phyloP scores from a whole-genome alignment of 2,888 invertebrate species.

The Acleris emargana region DNA sequence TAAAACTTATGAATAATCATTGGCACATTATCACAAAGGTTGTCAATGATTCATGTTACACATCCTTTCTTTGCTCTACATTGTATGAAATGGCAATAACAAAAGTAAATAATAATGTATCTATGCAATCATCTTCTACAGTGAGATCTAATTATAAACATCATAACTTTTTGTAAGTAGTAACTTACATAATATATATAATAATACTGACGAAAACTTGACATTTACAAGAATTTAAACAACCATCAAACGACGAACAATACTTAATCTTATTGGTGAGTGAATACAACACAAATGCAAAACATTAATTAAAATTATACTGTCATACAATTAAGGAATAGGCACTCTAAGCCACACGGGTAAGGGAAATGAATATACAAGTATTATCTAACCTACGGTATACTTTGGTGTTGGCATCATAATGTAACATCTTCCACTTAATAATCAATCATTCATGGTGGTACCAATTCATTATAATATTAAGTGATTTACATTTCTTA shows the following conservation, averaged over 20 bases:
- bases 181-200: constrained; percentile 26
- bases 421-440: neutral
- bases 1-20: constrained; percentile 75
- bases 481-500: neutral
- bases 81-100: constrained; percentile 44
- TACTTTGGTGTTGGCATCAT: constrained; percentile 54
- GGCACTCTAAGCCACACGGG: too few species aligned
- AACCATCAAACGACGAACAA: neutral
- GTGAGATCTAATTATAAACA: constrained; percentile 40
- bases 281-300: too few species aligned
- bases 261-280: too few species aligned
- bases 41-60: constrained; percentile 69
- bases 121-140: constrained; percentile 44
- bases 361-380: too few species aligned
- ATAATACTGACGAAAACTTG: constrained; percentile 41
- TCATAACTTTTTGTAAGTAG: constrained; percentile 14
- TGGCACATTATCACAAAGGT: constrained; percentile 84
- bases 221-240: constrained; percentile 4
- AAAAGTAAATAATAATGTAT: constrained; percentile 44
- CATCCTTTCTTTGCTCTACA: constrained; percentile 26
- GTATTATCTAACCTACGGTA: neutral
- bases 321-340: too few species aligned
- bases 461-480: constrained; percentile 2
- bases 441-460: constrained; percentile 17
- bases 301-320: too few species aligned